Evolutionary conservation across 2,797 vertebrate species (phyloP).

Genomic region (Graptemys geographica): DNA sequence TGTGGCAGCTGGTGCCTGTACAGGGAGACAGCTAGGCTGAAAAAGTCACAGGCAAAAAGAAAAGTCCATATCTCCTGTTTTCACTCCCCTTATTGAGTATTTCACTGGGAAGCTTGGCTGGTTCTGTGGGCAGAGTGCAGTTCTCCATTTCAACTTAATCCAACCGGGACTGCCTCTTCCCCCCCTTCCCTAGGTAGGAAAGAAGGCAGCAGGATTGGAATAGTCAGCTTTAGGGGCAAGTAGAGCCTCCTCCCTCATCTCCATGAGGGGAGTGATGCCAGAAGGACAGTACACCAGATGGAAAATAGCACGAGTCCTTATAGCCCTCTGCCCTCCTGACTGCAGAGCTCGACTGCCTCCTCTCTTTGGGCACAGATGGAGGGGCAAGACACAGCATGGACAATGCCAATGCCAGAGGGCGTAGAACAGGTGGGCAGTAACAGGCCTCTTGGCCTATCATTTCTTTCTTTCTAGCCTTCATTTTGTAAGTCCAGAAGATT

Average conservation of each 20-base stretch:
- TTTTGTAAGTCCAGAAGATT: background rate
- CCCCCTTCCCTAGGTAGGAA: accelerated
- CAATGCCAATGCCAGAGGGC: background rate
- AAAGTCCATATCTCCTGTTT: background rate
- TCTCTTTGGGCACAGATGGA: background rate
- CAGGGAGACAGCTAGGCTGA: background rate
- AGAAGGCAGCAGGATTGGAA: background rate
- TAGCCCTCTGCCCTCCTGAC: background rate
- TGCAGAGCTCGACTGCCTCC: background rate
- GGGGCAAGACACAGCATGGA: background rate
- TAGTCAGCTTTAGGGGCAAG: background rate
- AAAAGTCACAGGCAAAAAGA: background rate
- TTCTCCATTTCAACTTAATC: background rate
- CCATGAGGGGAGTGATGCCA: background rate
- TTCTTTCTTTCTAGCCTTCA: background rate
- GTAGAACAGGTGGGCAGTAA: background rate
- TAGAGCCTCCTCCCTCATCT: background rate
- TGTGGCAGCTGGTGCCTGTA: background rate
- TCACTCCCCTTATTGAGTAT: background rate
- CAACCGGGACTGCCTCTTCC: too few species aligned
- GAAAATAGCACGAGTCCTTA: background rate
- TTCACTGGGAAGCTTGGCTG: background rate
- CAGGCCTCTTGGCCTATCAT: background rate
- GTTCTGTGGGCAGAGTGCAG: accelerated
- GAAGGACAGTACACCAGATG: background rate